These are phyloP conservation scores for Scaptomyza reducta DNA, from an alignment of 2,888 invertebrate genomes.

Conservation along the genomic window DNA sequence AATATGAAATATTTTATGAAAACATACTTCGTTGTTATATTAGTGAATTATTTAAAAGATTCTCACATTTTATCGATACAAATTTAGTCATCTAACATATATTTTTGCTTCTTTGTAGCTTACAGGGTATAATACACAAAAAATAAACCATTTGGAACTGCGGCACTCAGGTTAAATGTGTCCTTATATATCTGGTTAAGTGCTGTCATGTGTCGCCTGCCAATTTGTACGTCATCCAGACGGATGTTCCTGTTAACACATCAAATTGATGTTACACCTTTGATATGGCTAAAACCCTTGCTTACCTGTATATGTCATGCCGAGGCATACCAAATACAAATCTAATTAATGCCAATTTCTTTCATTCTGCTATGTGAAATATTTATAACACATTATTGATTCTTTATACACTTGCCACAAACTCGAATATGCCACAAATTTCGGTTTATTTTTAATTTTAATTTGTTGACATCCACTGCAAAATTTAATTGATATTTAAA, in stretches of 20 bases:
- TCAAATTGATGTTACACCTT: slow-evolving; percentile 54
- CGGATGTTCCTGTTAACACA: slow-evolving; percentile 40
- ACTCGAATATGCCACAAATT: not conserved
- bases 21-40: not conserved
- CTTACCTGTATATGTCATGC: slow-evolving; percentile 12
- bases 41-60: not conserved
- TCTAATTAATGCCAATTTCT: slow-evolving; percentile 48
- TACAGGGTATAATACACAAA: slow-evolving; percentile 10
- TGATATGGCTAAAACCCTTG: slow-evolving; percentile 24
- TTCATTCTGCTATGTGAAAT: slow-evolving; percentile 10
- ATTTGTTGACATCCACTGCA: slow-evolving; percentile 19
- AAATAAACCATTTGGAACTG: not conserved
- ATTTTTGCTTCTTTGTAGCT: no score
- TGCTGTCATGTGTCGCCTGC: slow-evolving; percentile 64
- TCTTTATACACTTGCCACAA: no score
- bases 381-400: slow-evolving; percentile 17
- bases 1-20: not conserved
- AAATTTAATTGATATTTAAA: slow-evolving; percentile 53
- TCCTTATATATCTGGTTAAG: slow-evolving; percentile 48
- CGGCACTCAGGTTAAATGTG: slow-evolving; percentile 9
- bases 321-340: slow-evolving; percentile 49
- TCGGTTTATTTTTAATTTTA: slow-evolving; percentile 11
- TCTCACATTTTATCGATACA: not conserved
- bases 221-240: slow-evolving; percentile 18
- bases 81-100: not conserved